A percentile compares a stretch with the other conserved stretches of the same genome.
Conservation (phyloP, 53 echinoderm and acorn worm genomes). For the Paelopatides confundens region DNA sequence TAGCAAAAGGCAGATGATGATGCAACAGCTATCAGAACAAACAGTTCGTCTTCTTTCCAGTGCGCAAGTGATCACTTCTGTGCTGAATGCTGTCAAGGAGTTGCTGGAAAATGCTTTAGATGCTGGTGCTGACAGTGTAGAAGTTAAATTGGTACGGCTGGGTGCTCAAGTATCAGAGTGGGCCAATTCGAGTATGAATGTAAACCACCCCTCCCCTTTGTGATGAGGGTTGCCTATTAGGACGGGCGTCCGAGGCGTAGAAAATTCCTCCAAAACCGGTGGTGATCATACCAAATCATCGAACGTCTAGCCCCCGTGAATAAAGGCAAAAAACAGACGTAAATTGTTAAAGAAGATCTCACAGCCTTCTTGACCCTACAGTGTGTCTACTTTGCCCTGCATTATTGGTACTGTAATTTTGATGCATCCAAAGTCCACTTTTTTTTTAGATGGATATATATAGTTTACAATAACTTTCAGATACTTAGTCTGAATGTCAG, state of each 20-base stretch:
- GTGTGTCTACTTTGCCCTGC: no score
- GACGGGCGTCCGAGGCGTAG: no score
- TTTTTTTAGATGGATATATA: no score
- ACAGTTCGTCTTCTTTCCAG: conserved; percentile 92
- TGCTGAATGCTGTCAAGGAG: conserved; percentile 91
- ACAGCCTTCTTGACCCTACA: no score
- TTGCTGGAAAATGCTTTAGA: conserved; percentile 89
- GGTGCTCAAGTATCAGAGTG: no score
- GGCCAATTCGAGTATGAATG: not conserved
- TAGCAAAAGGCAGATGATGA: not conserved
- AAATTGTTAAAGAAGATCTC: not conserved
- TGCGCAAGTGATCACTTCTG: conserved; percentile 93
- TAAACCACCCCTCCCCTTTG: not conserved
- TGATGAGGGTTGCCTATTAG: no score
- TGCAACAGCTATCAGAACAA: conserved; percentile 80
- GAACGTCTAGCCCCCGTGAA: no score
- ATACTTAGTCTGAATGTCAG: no score
- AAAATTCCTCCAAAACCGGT: not conserved
- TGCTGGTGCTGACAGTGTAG: conserved; percentile 88
- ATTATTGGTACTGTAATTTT: no score
- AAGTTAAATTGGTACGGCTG: conserved; percentile 91
- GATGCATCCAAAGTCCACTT: no score
- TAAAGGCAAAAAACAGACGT: not conserved
- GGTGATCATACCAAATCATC: no score
- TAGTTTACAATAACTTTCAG: no score